Evolutionary conservation across 2,113 vertebrate species (phyloP), one percentile per base, ranked within the genome.

Genomic region (Pomatostomus ruficeps): DNA sequence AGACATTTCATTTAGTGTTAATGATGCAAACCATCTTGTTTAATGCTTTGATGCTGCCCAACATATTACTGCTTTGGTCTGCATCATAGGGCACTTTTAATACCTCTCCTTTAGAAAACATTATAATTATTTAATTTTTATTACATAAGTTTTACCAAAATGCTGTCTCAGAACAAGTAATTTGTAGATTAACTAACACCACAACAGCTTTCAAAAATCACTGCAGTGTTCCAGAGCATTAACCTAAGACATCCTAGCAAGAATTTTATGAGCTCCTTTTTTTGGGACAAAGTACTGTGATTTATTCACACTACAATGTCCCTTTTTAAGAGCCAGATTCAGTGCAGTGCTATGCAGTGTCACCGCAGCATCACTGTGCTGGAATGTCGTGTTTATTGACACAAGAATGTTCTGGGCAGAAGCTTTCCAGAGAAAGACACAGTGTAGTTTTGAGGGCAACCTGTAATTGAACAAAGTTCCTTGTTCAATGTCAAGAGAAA

Each of bases 1-100:
- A 85, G 63, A 43, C 86, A 74, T 93, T 92, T 96, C 58, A 94
- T 92, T 94, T 85, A 93, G 80, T 87, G 90, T 89, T 97, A 96
- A 97, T 92, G 90, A 96, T 74, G 90, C 91, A 96, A 96, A 91
- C 80, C 67, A 40, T 92, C 86, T 96, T 93, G 88, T 95, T 96
- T 96, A 95, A 92, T 80, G 85, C 86, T 95, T 93, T 96, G 80
- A 85, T 89, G 83, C 80, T 91, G 92, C 92, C 71, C 87, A 82
- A 87, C 43, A 49, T 48, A 61, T 85, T 94, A 95, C 67, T 94
- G 83, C 80, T 91, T 88, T 85, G 83, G 46, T 84, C 70, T 93
- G 88, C 78, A 91, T n/a, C 91, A 83, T 0, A 79, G 51, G 9
- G 42, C 43, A 77, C 31, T 93, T 96, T 73, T 91, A 94, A 93